phyloP scores from a whole-genome alignment of 2,113 vertebrate species.

The Bubo bubo region DNA sequence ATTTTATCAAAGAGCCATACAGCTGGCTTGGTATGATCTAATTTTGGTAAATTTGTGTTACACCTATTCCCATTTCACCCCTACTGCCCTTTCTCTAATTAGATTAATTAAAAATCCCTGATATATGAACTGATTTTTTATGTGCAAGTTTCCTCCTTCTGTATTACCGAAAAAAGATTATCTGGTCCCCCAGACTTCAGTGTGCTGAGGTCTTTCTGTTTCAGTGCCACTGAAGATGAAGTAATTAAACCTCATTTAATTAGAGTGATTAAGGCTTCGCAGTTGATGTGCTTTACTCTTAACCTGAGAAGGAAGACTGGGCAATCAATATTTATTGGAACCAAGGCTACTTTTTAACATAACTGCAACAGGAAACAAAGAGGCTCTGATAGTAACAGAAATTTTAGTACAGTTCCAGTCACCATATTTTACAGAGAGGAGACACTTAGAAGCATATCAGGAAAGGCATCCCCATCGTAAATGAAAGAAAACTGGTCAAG shows the following conservation, averaged over 20 bases:
- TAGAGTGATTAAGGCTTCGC: not conserved
- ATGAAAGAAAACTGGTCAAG: not conserved
- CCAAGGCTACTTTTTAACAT: not conserved
- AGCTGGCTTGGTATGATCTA: not conserved
- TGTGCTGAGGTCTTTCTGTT: not conserved
- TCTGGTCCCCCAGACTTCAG: not conserved
- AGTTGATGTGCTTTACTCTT: not conserved
- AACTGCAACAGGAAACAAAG: not conserved
- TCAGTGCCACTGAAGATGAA: not conserved
- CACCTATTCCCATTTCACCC: accelerated
- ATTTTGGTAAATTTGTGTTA: not conserved
- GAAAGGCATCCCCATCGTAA: not conserved
- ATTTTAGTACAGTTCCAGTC: not conserved
- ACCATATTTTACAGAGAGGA: not conserved
- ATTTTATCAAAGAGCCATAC: not conserved
- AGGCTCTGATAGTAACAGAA: not conserved
- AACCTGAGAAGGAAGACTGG: not conserved
- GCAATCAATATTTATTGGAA: not conserved
- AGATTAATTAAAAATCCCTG: not conserved
- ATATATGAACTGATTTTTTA: not conserved
- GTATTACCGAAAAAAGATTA: not conserved
- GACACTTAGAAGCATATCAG: not conserved
- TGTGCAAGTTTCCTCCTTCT: not conserved
- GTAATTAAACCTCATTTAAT: not conserved
- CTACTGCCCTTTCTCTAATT: not conserved